Conservation (phyloP, 2,888 invertebrate species). For the Cerceris rybyensis region DNA sequence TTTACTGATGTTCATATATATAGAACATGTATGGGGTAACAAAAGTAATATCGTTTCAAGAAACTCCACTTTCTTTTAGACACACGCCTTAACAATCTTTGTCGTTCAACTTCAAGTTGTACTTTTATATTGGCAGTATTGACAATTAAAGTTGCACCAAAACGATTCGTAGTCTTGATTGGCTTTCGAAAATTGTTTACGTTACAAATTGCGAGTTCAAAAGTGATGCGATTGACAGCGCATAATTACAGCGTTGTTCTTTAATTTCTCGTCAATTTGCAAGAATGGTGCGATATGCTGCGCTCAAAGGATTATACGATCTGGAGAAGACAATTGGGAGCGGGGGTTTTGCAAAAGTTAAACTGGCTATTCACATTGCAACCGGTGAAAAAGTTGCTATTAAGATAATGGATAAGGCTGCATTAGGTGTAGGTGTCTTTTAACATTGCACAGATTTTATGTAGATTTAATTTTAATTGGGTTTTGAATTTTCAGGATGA, state of each 20-base stretch:
- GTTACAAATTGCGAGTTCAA: conserved; percentile 61
- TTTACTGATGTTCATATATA: no score
- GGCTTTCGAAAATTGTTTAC: conserved; percentile 66
- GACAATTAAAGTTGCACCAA: neutral
- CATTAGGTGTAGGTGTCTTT: conserved; percentile 85
- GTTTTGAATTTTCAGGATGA: conserved; percentile 84
- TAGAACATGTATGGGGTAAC: no score
- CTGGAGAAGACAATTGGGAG: conserved; percentile 88
- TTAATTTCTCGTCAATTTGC: conserved; percentile 1
- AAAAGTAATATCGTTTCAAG: no score
- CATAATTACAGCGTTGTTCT: conserved; percentile 15
- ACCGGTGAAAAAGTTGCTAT: conserved; percentile 92
- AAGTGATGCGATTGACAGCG: conserved; percentile 48
- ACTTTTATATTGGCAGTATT: neutral
- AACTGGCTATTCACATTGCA: conserved; percentile 89
- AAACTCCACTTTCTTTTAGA: no score
- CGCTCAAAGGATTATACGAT: conserved; percentile 86
- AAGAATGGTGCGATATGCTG: conserved; percentile 83
- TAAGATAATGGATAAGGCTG: conserved; percentile 91
- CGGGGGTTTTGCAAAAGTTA: conserved; percentile 92
- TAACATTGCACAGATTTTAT: conserved; percentile 8
- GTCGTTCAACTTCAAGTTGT: no score
- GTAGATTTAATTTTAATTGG: neutral
- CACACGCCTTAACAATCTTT: no score
- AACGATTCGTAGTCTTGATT: conserved; percentile 43